A percentile compares a stretch with the other conserved stretches of the same genome.
Evolutionary conservation across 2,797 vertebrate species (phyloP).

Genomic region (Garrulus glandarius): DNA sequence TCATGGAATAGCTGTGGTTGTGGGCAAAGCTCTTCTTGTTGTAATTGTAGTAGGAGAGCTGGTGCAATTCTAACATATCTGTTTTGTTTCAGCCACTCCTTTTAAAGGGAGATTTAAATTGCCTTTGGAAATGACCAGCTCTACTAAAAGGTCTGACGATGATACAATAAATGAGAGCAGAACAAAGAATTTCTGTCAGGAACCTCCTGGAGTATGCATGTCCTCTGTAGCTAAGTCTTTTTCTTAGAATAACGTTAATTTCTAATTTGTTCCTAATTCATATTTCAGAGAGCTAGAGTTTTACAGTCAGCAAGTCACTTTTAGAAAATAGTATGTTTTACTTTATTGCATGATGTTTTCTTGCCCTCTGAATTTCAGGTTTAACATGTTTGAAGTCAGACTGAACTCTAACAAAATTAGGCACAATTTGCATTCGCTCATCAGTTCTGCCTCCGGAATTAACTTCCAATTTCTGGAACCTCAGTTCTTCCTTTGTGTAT

Average conservation of each 20-base stretch:
- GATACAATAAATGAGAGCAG: background rate
- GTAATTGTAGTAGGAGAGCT: background rate
- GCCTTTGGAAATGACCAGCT: slow-evolving; percentile 77
- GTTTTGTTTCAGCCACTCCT: slow-evolving; percentile 66
- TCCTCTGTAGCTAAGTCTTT: slow-evolving; percentile 26
- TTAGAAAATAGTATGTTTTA: background rate
- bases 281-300: background rate
- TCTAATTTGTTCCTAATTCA: background rate
- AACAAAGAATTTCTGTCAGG: background rate
- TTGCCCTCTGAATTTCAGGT: background rate
- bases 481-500: background rate
- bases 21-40: background rate
- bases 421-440: background rate
- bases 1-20: background rate
- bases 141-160: slow-evolving; percentile 59
- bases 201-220: background rate
- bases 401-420: background rate
- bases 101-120: slow-evolving; percentile 74
- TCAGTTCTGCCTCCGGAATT: background rate
- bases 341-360: background rate
- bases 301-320: background rate
- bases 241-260: background rate
- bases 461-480: background rate
- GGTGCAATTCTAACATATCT: background rate
- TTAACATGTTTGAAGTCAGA: background rate